A percentile compares a stretch with the other conserved stretches of the same genome.
Evolutionary conservation across 2,797 vertebrate species (phyloP).

Genomic region (Hyperoplus lanceolatus): DNA sequence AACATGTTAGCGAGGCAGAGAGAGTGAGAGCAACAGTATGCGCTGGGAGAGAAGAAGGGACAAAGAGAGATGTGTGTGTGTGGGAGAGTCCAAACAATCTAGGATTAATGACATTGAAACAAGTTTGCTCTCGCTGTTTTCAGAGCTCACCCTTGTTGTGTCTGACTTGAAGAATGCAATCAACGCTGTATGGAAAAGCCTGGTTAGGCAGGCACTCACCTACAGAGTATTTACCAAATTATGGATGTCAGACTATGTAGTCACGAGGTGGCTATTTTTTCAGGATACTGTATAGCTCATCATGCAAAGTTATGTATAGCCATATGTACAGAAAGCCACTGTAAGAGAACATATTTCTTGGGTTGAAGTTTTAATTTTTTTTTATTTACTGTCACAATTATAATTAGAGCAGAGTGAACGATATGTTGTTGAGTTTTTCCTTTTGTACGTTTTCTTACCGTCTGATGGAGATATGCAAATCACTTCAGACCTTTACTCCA

Average conservation of each 20-base stretch:
- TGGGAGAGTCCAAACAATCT: slow-evolving; percentile 79
- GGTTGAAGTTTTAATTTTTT: slow-evolving; percentile 44
- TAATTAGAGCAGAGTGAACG: slow-evolving; percentile 52
- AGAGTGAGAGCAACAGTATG: slow-evolving; percentile 70
- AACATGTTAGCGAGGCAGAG: slow-evolving; percentile 82
- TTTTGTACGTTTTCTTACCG: slow-evolving; percentile 38
- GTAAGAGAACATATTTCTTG: slow-evolving; percentile 6
- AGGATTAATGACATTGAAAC: slow-evolving; percentile 81
- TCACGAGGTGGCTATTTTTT: slow-evolving; percentile 52
- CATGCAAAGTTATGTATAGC: slow-evolving; percentile 28
- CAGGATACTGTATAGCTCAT: slow-evolving; percentile 42
- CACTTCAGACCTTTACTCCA: slow-evolving; percentile 64
- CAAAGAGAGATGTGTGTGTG: slow-evolving; percentile 68
- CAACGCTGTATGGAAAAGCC: slow-evolving; percentile 60
- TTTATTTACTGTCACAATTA: slow-evolving; percentile 29
- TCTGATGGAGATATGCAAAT: slow-evolving; percentile 72
- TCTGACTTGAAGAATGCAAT: slow-evolving; percentile 74
- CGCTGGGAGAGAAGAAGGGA: slow-evolving; percentile 63
- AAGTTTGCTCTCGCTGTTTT: slow-evolving; percentile 55
- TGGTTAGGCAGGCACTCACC: slow-evolving; percentile 65
- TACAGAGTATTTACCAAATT: slow-evolving; percentile 56
- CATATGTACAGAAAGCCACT: slow-evolving; percentile 24
- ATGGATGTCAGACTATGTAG: slow-evolving; percentile 49
- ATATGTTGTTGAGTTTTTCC: slow-evolving; percentile 47
- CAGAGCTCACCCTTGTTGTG: slow-evolving; percentile 60